phyloP scores from a whole-genome alignment of 2,113 vertebrate species.

The pig (Sus scrofa) region DNA sequence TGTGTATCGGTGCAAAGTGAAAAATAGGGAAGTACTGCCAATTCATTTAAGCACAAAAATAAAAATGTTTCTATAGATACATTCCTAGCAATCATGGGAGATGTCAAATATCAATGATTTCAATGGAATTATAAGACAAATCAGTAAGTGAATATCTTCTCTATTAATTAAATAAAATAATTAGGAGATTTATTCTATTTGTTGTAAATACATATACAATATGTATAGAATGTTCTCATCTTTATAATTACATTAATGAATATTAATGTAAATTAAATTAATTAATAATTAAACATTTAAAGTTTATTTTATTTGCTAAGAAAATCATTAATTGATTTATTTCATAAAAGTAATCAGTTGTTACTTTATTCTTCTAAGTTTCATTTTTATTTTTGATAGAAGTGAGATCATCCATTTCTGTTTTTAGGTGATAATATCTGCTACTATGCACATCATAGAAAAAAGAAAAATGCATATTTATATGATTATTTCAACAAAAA shows the following conservation, averaged over 20 bases:
- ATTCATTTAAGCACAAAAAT: not conserved
- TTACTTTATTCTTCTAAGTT: not conserved
- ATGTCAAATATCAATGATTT: not conserved
- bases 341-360: not conserved
- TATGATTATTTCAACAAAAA: not conserved
- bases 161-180: conserved; percentile 28
- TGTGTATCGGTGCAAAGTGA: not conserved
- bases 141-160: not conserved
- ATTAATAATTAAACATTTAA: not conserved
- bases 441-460: not conserved
- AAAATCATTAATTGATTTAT: not conserved
- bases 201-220: not conserved
- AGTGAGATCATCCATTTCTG: not conserved
- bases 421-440: not conserved
- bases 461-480: not conserved
- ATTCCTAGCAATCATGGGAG: not conserved
- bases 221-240: not conserved
- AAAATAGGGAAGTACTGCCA: not conserved
- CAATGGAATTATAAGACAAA: not conserved
- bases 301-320: not conserved
- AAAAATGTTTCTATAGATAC: not conserved
- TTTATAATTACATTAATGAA: not conserved
- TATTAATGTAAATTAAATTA: not conserved
- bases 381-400: not conserved
- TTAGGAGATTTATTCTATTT: not conserved